These are phyloP conservation scores for Trichopria drosophilae DNA, from an alignment of 2,888 invertebrate genomes.

Conservation along the genomic window DNA sequence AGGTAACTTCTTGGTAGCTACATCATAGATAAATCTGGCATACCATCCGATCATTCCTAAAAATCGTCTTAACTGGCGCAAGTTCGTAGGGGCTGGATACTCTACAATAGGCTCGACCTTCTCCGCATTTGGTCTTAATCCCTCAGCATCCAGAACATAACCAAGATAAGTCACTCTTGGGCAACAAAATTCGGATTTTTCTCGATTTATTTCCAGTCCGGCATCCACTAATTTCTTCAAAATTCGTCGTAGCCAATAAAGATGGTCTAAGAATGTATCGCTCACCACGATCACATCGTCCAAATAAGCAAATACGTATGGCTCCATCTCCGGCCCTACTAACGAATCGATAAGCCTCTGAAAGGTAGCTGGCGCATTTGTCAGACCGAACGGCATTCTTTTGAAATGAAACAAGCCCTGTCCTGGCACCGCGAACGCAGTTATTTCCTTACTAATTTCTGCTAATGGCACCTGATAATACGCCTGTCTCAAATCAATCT, in stretches of 20 bases:
- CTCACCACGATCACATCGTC: conserved; percentile 31
- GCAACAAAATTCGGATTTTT: conserved; percentile 32
- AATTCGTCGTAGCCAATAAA: conserved; percentile 11
- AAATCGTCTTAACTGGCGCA: conserved; percentile 37
- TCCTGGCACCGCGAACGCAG: conserved; percentile 35
- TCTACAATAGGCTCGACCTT: conserved; percentile 25
- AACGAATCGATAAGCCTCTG: conserved; percentile 31
- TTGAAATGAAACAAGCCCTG: conserved; percentile 36
- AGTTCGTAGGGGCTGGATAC: conserved; percentile 31
- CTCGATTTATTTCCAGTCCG: conserved; percentile 21
- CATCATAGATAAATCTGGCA: conserved; percentile 37
- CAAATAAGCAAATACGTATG: conserved; percentile 26
- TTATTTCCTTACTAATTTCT: conserved; percentile 24
- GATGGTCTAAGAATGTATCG: conserved; percentile 26
- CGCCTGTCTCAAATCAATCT: conserved; percentile 31
- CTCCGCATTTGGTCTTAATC: conserved; percentile 33
- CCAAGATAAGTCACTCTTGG: conserved; percentile 39
- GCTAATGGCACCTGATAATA: conserved; percentile 34
- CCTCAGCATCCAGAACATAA: conserved; percentile 38
- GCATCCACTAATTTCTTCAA: conserved; percentile 12
- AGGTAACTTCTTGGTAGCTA: too few species aligned
- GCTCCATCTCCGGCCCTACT: conserved; percentile 34
- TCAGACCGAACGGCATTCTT: conserved; percentile 25
- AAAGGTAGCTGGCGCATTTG: conserved; percentile 34
- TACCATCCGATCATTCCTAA: conserved; percentile 45